These are phyloP conservation scores for Radopholus similis DNA, from an alignment of 1,140 invertebrate genomes.

Conservation along the genomic window DNA sequence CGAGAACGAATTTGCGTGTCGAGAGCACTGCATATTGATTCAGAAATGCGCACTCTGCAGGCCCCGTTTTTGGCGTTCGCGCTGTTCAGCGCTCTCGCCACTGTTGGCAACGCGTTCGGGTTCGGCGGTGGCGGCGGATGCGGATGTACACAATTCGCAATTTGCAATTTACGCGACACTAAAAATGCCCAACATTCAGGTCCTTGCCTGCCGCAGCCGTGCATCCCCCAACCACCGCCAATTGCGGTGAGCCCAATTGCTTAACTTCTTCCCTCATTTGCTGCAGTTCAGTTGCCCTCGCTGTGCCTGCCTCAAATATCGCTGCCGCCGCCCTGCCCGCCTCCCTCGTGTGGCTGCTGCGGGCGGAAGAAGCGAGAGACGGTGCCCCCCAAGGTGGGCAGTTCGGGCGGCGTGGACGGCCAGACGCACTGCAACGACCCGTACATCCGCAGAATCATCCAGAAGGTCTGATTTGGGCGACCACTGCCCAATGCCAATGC, in stretches of 20 bases:
- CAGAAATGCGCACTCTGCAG: too few species aligned
- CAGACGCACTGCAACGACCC: constrained; percentile 48
- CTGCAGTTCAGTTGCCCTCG: neutral
- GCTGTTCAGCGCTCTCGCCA: too few species aligned
- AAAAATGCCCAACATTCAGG: neutral
- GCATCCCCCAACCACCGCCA: constrained; percentile 29
- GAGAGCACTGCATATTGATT: too few species aligned
- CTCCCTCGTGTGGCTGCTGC: constrained; percentile 41
- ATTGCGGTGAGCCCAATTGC: constrained; percentile 15
- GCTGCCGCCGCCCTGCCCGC: constrained; percentile 29
- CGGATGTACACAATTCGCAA: too few species aligned
- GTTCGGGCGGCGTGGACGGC: constrained; percentile 13
- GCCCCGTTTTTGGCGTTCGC: too few species aligned
- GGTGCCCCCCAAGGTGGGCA: constrained; percentile 26
- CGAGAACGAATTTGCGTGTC: too few species aligned
- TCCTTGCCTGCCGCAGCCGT: constrained; percentile 27
- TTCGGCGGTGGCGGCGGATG: constrained; percentile 13
- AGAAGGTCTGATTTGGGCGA: constrained; percentile 46
- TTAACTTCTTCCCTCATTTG: neutral
- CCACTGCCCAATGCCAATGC: too few species aligned
- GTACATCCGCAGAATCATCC: constrained; percentile 45
- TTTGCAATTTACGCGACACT: neutral
- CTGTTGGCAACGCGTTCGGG: too few species aligned
- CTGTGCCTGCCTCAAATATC: constrained; percentile 28
- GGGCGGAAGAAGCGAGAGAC: constrained; percentile 48